A percentile compares a stretch with the other conserved stretches of the same genome.
Conservation (phyloP, 2,797 vertebrate species). For the Hydrocynus forskahlii region DNA sequence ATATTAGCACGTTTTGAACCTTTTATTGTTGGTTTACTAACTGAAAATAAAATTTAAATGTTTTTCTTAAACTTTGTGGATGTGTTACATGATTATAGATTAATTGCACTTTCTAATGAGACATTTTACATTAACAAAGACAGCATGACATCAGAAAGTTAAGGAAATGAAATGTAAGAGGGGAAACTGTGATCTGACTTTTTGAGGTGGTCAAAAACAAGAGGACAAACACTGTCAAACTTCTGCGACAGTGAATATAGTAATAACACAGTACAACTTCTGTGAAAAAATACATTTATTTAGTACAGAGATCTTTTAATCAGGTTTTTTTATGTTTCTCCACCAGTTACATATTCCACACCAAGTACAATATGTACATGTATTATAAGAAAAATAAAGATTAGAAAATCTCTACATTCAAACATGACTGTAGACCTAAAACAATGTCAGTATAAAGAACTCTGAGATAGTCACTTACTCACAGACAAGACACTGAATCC, state of each 20-base stretch:
- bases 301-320: neutral
- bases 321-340: constrained; percentile 1
- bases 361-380: neutral
- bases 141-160: neutral
- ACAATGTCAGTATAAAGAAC: neutral
- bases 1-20: no score
- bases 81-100: no score
- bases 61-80: no score
- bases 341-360: neutral
- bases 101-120: no score
- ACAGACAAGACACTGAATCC: neutral
- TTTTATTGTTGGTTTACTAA: no score
- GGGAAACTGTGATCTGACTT: no score
- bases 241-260: neutral
- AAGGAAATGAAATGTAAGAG: neutral
- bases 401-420: neutral
- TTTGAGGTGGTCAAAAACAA: no score
- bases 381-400: constrained; percentile 2
- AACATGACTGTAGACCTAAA: neutral
- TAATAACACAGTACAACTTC: neutral
- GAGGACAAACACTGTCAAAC: neutral
- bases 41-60: no score
- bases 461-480: neutral
- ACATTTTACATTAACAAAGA: no score
- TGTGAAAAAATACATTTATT: constrained; percentile 55